A percentile compares a stretch with the other conserved stretches of the same genome.
Conservation (phyloP, 2,113 vertebrate species). For the Montifringilla adamsi region DNA sequence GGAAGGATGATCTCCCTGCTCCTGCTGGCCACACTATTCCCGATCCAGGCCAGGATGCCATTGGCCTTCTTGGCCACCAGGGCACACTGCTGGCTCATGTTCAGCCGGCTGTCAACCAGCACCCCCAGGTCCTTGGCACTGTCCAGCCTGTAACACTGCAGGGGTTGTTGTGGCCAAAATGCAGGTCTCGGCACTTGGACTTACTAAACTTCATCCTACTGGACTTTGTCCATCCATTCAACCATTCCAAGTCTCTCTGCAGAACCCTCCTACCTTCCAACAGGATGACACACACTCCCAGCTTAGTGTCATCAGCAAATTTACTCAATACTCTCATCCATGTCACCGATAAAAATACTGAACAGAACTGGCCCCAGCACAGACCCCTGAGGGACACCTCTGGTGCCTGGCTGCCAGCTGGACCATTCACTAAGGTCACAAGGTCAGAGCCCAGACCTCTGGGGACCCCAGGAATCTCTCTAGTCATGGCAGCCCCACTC, state of each 20-base stretch:
- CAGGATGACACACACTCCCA: fast-evolving
- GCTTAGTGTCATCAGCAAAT: background rate
- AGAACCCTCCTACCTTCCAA: background rate
- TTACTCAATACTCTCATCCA: background rate
- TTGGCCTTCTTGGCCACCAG: background rate
- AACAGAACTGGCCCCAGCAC: background rate
- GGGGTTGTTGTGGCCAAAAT: background rate
- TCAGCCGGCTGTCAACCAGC: background rate
- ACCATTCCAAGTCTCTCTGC: background rate
- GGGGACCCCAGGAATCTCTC: background rate
- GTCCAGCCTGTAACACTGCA: fast-evolving
- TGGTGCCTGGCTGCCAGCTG: background rate
- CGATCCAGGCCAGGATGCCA: background rate
- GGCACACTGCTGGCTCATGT: background rate
- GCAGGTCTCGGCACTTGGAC: background rate
- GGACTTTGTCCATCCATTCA: background rate
- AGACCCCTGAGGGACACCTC: background rate
- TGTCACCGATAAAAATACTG: background rate
- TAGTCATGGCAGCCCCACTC: background rate
- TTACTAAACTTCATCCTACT: background rate
- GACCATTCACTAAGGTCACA: background rate
- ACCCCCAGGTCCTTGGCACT: background rate
- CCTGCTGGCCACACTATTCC: background rate
- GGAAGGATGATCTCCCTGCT: background rate
- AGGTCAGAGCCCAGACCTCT: background rate